Base-by-base conservation (phyloP, 2,113 vertebrate species). In the Chlamydotis undulata region DNA sequence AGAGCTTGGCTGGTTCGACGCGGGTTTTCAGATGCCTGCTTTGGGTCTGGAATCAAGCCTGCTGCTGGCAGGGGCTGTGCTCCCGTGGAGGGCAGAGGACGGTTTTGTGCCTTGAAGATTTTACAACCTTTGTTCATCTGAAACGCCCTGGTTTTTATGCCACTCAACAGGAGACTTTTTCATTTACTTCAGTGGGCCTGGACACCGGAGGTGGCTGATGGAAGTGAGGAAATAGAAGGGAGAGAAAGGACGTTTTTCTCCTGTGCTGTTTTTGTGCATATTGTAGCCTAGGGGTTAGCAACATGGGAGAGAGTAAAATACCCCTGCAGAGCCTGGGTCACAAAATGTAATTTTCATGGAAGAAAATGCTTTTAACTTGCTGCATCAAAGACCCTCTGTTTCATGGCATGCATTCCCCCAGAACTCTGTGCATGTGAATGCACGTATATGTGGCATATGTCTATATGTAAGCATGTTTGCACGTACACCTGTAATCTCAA, bases 71-170 rank as follows among this genome's bases (percentile, higher is more conserved):
- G 86, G 83, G 57, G n/a, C 83, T 64, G 68, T 68, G 78, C 70
- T 94, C 31, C 75, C 1, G 1, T 19, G 28, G 73, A 92, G 85
- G 78, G 85, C 75, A 90, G 71, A 63, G 91, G 89, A 94, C 87
- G 73, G 74, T 70, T 75, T 84, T 87, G 93, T 86, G 47, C 76
- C 86, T 91, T 79, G 74, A 94, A 87, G 94, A n/a, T 87, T 84
- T 89, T 87, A 87, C 5, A 35, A 16, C 67, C 81, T 87, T 67
- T 75, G 31, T 89, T 87, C 24, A 2, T 84, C 80, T 4, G 3
- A 73, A 93, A 87, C 3, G 2, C 77, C 69, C 37, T 82, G 60
- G 0, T 25, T 87, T 93, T 93, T 59, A 73, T 71, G 15, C 53
- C 37, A 65, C 67, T 91, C 91, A 69, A 33, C 86, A 71, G 83